Evolutionary conservation across 2,797 vertebrate genomes (phyloP).

Genomic region (Labeo calbasu): DNA sequence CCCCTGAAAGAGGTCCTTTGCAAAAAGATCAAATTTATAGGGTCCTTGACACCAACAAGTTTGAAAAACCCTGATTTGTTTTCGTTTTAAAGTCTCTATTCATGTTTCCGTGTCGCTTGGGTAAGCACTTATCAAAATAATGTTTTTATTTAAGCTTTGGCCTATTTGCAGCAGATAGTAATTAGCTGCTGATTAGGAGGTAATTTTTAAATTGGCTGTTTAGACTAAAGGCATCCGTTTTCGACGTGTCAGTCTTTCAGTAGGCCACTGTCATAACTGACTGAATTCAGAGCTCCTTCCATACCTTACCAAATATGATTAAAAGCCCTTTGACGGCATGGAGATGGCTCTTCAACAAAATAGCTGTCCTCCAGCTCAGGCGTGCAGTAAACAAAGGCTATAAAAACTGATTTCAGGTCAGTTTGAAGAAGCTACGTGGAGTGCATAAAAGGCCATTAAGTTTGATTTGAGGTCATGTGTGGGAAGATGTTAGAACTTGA

Average conservation of each 20-base stretch:
- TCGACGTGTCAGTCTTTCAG: background rate
- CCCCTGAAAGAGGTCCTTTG: background rate
- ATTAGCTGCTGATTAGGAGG: constrained; percentile 8
- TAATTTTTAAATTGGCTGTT: background rate
- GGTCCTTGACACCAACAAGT: background rate
- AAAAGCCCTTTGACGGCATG: constrained; percentile 16
- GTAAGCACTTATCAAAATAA: background rate
- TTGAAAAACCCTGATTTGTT: background rate
- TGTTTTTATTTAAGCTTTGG: constrained; percentile 13
- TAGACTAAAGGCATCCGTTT: background rate
- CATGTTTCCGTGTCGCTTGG: background rate
- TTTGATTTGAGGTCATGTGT: constrained; percentile 46
- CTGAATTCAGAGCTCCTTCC: background rate
- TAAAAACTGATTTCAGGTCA: constrained; percentile 34
- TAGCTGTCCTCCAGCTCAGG: constrained; percentile 26
- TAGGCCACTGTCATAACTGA: background rate
- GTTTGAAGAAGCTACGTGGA: constrained; percentile 19
- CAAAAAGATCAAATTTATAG: background rate
- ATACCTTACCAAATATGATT: constrained; percentile 8
- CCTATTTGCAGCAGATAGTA: constrained; percentile 5
- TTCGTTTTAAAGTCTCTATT: background rate
- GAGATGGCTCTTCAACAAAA: constrained; percentile 22
- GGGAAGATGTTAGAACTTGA: constrained; percentile 30
- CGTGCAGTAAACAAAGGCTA: constrained; percentile 35
- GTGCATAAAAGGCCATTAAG: constrained; percentile 34